phyloP scores from a whole-genome alignment of 2,113 vertebrate genomes.

The Hydropotes inermis region DNA sequence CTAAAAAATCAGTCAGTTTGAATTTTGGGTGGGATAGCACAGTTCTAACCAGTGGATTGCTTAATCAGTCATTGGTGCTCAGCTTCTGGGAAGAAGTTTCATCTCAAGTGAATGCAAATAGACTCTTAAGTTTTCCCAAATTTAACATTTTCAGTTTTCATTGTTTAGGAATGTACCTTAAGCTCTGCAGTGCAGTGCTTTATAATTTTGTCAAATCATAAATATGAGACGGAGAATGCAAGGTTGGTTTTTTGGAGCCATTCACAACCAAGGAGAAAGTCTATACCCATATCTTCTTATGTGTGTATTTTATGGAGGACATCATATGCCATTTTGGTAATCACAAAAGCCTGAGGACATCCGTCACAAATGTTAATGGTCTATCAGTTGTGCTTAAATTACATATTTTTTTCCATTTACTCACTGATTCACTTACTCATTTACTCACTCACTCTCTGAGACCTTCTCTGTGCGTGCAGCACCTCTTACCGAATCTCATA shows the following conservation, averaged over 20 bases:
- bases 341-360: not conserved
- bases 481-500: not conserved
- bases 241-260: not conserved
- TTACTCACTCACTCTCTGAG: not conserved
- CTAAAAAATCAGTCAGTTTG: not conserved
- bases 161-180: not conserved
- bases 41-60: not conserved
- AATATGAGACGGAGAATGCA: conserved; percentile 2
- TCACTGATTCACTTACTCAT: not conserved
- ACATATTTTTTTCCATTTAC: not conserved
- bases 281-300: not conserved
- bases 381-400: not conserved
- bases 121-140: not conserved
- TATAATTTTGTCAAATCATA: conserved; percentile 20
- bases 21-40: conserved; percentile 12
- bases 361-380: not conserved
- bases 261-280: not conserved
- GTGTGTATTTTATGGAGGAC: not conserved
- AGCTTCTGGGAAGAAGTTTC: conserved; percentile 35
- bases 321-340: not conserved
- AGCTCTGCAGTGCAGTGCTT: not conserved
- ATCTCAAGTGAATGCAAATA: not conserved
- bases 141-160: not conserved
- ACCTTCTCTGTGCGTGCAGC: not conserved
- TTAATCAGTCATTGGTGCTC: not conserved